phyloP scores from a whole-genome alignment of 1,140 invertebrate species.

The Saxidomus purpurata region DNA sequence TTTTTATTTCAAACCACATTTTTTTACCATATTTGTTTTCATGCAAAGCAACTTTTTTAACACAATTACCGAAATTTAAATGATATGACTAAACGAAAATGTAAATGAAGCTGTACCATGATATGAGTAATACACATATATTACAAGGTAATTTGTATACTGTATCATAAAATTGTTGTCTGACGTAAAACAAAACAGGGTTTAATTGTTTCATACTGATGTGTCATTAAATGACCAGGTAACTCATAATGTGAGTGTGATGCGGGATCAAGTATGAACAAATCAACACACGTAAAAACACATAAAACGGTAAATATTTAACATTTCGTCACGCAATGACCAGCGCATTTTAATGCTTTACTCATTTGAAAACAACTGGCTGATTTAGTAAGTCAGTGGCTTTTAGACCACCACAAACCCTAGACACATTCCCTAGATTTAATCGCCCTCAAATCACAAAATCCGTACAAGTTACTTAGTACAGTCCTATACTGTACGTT shows the following conservation, averaged over 20 bases:
- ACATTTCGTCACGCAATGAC: background rate
- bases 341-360: background rate
- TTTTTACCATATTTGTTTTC: background rate
- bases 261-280: background rate
- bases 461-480: background rate
- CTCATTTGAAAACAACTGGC: background rate
- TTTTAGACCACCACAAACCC: too few species aligned
- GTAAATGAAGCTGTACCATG: background rate
- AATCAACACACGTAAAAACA: background rate
- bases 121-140: background rate
- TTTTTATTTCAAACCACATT: background rate
- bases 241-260: background rate
- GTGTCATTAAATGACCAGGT: background rate
- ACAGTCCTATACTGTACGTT: background rate
- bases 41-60: too few species aligned
- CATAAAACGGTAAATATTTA: background rate
- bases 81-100: slow-evolving; percentile 12
- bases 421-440: background rate
- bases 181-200: background rate
- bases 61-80: too few species aligned
- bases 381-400: background rate
- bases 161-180: background rate
- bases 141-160: background rate
- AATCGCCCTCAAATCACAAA: background rate
- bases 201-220: background rate